Percentiles rank a stretch among this genome's conserved stretches.
Conservation (phyloP, 2,888 invertebrate species). For the Sympetrum striolatum region DNA sequence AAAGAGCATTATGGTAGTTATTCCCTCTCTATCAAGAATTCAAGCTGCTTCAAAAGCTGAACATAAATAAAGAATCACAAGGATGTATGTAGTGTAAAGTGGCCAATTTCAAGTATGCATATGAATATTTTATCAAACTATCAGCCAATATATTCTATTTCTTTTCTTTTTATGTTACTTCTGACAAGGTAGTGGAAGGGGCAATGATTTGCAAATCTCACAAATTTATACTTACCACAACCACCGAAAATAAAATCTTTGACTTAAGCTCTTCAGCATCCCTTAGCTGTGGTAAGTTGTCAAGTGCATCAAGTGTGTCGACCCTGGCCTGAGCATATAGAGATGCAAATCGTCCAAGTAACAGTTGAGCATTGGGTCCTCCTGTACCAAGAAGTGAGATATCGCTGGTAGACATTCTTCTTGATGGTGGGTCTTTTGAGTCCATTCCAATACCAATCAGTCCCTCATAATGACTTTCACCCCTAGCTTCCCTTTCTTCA, state of each 20-base stretch:
- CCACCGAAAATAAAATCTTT: conserved; percentile 94
- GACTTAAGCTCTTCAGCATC: conserved; percentile 89
- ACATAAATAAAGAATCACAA: no score
- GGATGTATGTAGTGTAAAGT: no score
- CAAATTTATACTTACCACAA: conserved; percentile 77
- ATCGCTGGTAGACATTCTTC: neutral
- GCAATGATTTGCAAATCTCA: no score
- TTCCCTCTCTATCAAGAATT: no score
- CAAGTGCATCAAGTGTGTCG: conserved; percentile 85
- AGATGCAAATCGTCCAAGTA: conserved; percentile 80
- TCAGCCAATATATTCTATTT: no score
- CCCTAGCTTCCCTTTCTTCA: conserved; percentile 12
- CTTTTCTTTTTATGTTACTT: no score
- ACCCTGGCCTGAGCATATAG: conserved; percentile 86
- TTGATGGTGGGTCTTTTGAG: neutral
- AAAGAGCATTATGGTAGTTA: no score
- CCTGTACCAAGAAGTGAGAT: neutral
- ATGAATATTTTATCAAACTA: no score
- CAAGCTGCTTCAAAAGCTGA: no score
- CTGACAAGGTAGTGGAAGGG: no score
- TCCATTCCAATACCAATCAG: conserved; percentile 17
- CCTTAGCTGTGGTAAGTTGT: conserved; percentile 78
- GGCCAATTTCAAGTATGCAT: no score
- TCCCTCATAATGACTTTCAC: conserved; percentile 17
- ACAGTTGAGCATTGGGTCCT: conserved; percentile 52